Percentiles rank a stretch among this genome's conserved stretches.
Conservation (phyloP, 2,888 invertebrate genomes). For the Lepidochrysops patricia region DNA sequence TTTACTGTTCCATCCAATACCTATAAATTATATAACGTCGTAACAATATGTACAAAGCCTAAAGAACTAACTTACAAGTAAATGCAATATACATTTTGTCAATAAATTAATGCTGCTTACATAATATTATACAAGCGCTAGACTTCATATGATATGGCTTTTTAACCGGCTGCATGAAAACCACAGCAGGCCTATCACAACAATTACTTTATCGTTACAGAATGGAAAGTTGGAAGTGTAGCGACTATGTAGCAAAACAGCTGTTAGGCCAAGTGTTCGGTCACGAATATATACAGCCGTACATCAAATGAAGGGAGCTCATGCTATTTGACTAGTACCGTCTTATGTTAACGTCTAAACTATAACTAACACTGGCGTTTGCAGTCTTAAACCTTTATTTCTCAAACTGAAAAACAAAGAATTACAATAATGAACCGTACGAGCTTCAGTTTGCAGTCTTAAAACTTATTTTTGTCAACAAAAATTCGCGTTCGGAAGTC, state of each 20-base stretch:
- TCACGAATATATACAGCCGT: constrained; percentile 13
- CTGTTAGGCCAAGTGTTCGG: constrained; percentile 15
- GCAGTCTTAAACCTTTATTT: constrained; percentile 61
- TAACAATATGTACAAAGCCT: constrained; percentile 76
- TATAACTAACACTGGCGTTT: constrained; percentile 64
- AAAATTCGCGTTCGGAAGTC: not conserved
- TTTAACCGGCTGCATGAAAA: constrained; percentile 52
- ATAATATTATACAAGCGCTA: constrained; percentile 71
- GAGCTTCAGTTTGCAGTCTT: constrained; percentile 65
- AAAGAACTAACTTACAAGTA: constrained; percentile 67
- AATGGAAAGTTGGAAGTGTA: constrained; percentile 11
- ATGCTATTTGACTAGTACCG: constrained; percentile 65
- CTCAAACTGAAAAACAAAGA: too few species aligned
- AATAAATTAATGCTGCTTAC: constrained; percentile 72
- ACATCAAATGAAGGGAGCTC: constrained; percentile 38
- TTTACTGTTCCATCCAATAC: constrained; percentile 55
- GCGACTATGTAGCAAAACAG: constrained; percentile 4
- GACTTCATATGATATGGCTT: constrained; percentile 68
- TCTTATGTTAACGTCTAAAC: constrained; percentile 49
- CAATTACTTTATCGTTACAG: constrained; percentile 18
- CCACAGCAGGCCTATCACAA: constrained; percentile 53
- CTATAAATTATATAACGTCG: constrained; percentile 75
- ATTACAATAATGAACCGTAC: too few species aligned
- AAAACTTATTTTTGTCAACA: constrained; percentile 31
- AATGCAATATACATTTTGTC: constrained; percentile 68